phyloP scores from a whole-genome alignment of 2,888 invertebrate genomes.

The Ceraclea dissimilis region DNA sequence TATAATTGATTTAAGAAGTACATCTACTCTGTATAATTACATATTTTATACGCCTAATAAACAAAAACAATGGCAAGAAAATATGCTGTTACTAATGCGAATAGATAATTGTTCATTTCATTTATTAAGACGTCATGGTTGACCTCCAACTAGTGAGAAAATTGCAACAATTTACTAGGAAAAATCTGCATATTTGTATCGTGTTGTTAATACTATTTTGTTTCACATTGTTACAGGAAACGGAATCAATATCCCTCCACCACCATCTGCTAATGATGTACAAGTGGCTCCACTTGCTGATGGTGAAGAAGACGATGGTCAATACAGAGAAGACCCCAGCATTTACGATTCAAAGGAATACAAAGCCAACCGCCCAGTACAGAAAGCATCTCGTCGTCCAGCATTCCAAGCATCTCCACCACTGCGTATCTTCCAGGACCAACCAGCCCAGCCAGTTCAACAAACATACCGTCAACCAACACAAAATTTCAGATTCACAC shows the following conservation, averaged over 20 bases:
- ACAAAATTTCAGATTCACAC: constrained; percentile 16
- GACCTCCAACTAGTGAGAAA: too few species aligned
- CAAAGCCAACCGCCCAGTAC: constrained; percentile 44
- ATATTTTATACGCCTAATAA: too few species aligned
- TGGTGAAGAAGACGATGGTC: constrained; percentile 74
- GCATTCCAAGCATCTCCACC: constrained; percentile 30
- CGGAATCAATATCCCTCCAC: constrained; percentile 76
- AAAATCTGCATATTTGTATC: too few species aligned
- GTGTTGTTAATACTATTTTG: too few species aligned
- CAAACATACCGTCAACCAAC: constrained; percentile 39
- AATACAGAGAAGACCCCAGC: constrained; percentile 76
- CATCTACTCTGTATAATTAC: too few species aligned
- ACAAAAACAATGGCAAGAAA: too few species aligned
- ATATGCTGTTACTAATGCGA: too few species aligned
- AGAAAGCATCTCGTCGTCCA: constrained; percentile 32
- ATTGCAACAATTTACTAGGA: too few species aligned
- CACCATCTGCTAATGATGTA: constrained; percentile 51
- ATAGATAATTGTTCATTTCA: too few species aligned
- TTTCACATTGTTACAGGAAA: constrained; percentile 37
- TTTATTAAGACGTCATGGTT: too few species aligned
- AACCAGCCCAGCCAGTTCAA: constrained; percentile 30
- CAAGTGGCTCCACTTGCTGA: constrained; percentile 43
- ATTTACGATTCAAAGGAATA: constrained; percentile 65
- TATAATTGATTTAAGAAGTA: too few species aligned
- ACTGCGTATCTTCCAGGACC: constrained; percentile 30